Conservation (phyloP, 2,797 vertebrate species). For the Phaenicophaeus curvirostris region DNA sequence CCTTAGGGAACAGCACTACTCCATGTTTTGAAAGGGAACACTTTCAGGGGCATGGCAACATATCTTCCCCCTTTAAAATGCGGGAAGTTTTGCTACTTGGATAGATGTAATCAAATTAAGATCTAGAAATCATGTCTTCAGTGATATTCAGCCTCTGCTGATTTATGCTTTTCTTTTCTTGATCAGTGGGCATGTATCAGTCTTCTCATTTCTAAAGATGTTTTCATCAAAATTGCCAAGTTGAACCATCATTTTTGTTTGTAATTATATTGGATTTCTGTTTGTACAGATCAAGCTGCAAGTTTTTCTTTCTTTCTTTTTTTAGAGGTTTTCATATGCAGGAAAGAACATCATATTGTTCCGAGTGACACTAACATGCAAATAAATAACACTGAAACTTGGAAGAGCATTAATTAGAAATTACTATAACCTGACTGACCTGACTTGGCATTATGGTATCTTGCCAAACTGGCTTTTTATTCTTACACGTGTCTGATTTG, state of each 20-base stretch:
- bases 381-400: conserved; percentile 64
- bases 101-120: not conserved
- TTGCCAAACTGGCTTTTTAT: conserved; percentile 43
- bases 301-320: not conserved
- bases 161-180: conserved; percentile 7
- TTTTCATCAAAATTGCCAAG: not conserved
- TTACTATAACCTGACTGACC: conserved; percentile 61
- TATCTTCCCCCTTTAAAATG: not conserved
- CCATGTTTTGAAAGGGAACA: not conserved
- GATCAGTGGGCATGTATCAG: not conserved
- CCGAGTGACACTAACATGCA: conserved; percentile 25
- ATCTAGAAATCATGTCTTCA: not conserved
- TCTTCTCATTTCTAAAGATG: not conserved
- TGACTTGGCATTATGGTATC: conserved; percentile 39
- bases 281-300: not conserved
- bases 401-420: conserved; percentile 63
- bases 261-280: not conserved
- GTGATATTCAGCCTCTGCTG: not conserved
- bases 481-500: conserved; percentile 20
- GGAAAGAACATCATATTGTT: conserved; percentile 10
- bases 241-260: not conserved
- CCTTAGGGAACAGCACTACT: not conserved
- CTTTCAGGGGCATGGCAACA: not conserved
- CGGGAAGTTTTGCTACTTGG: not conserved
- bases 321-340: not conserved